Evolutionary conservation across 2,888 invertebrate genomes (phyloP), one percentile per base, ranked within the genome.

Genomic region (Salticus scenicus): DNA sequence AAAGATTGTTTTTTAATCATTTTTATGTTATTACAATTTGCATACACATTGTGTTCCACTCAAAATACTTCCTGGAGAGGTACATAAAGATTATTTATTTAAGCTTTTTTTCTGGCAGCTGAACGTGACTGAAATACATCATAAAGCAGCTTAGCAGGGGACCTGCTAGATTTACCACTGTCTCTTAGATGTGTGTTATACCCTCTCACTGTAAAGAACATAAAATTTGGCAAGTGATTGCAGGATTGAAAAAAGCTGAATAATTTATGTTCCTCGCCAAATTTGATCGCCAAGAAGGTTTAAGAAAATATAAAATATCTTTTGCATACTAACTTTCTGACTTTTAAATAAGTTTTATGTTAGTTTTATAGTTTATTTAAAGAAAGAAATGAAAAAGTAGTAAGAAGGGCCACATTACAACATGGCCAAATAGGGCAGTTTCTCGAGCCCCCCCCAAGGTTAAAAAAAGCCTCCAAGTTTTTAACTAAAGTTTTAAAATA

Each of bases 61-160:
- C 24, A 33, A 70, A 74, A 69, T 28, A 66, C 51, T 63, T 75
- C 81, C 63, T 70, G 74, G 70, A 70, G 63, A 31, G 31, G 17
- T 17, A n/a, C 64, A 69, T 69, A 64, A 20, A 33, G 24, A 63
- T 74, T 81, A 75, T 81, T 81, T 74, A 81, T 81, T 42, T 57
- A 33, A 57, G 33, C 37, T 37, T 73, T 47, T 81, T 51, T 75
- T 57, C 41, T 33, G 57, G 41, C 14, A 41, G 20, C 24, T n/a
- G 41, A 37, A 70, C 81, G 81, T 74, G 81, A 74, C 63, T 14
- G n/a, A 41, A 81, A 42, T 75, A 24, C 67, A n/a, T 30, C 67
- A 75, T 24, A 5, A 28, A 4, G 47, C 20, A 8, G 42, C 57
- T 27, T 17, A 51, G 75, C n/a, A 70, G 63, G 74, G 81, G 64